Base-by-base conservation (phyloP, 2,113 vertebrate genomes). In the Clarias macrocephalus region DNA sequence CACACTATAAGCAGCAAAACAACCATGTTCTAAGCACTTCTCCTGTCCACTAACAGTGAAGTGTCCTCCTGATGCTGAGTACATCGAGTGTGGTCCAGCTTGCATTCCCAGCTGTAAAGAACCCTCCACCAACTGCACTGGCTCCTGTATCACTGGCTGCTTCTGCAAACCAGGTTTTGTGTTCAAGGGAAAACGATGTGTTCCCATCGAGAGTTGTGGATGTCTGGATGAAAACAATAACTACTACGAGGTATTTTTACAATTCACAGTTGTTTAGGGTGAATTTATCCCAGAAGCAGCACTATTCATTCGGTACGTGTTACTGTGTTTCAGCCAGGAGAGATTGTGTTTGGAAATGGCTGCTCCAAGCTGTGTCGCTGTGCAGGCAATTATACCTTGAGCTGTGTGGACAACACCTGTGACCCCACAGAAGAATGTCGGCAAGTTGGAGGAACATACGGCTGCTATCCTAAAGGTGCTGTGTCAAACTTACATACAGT, bases 91-190 rank as follows among this genome's bases (percentile, higher is more conserved):
- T 0, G 90, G 90, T 12, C 87, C 88, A 48, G 76, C 86, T 30
- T 93, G 92, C 72, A 90, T 72, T 5, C 91, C 84, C 0, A 90
- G 90, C 84, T 93, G 93, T 56, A 37, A 90, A 85, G 90, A 80
- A 81, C 87, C 88, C 16, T 10, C 86, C 5, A 91, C 88, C 52
- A 94, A 90, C 89, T 96, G 95, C 3, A 88, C 86, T 57, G 89
- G 90, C 11, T 90, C 89, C 63, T 97, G 96, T 84, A 92, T 92
- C 81, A 94, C 89, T 0, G 95, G 93, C 68, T 96, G 96, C 68
- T 95, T 96, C 93, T 97, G 96, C 68, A 93, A 95, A 87, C 93
- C 93, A 23, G 96, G 96, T 6, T 96, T 93, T 89, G 91, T 97
- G 89, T 94, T 95, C 80, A 93, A 89, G 11, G 92, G 92, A 9